phyloP scores from a whole-genome alignment of 2,113 vertebrate species.

The Cyphomyrus plagiostoma region DNA sequence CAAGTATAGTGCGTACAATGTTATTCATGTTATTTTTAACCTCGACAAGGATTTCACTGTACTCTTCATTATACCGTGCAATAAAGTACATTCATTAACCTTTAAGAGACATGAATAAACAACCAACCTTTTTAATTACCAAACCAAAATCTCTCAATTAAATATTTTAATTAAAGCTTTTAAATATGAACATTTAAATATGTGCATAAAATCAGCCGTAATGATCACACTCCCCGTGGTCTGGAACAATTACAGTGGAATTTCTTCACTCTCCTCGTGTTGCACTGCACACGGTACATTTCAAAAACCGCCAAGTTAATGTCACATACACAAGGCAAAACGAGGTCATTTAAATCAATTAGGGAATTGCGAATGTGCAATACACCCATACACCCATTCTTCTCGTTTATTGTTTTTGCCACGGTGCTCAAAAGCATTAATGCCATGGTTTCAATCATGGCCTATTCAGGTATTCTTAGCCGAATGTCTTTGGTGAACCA shows the following conservation, averaged over 20 bases:
- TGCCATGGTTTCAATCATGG: slow-evolving; percentile 49
- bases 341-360: slow-evolving; percentile 68
- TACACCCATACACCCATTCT: slow-evolving; percentile 48
- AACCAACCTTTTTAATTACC: slow-evolving; percentile 64
- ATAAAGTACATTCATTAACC: slow-evolving; percentile 63
- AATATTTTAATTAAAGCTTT: slow-evolving; percentile 63
- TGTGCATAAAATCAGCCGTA: slow-evolving; percentile 63
- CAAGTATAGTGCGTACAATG: slow-evolving; percentile 43
- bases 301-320: slow-evolving; percentile 54
- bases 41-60: slow-evolving; percentile 25
- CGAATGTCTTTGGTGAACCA: slow-evolving; percentile 11
- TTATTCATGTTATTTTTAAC: slow-evolving; percentile 51
- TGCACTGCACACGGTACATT: slow-evolving; percentile 50
- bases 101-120: slow-evolving; percentile 59
- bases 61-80: slow-evolving; percentile 43
- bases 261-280: slow-evolving; percentile 49
- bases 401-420: slow-evolving; percentile 23
- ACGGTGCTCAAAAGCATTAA: slow-evolving; percentile 40
- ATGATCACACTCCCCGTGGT: slow-evolving; percentile 61
- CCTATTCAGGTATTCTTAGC: neutral
- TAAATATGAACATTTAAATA: slow-evolving; percentile 69
- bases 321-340: slow-evolving; percentile 52
- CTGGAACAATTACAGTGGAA: slow-evolving; percentile 61
- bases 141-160: slow-evolving; percentile 54
- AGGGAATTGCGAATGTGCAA: slow-evolving; percentile 60